Percentiles rank a stretch among this genome's conserved stretches.
Conservation (phyloP, 2,888 invertebrate species). For the Lamellibrachia columna region DNA sequence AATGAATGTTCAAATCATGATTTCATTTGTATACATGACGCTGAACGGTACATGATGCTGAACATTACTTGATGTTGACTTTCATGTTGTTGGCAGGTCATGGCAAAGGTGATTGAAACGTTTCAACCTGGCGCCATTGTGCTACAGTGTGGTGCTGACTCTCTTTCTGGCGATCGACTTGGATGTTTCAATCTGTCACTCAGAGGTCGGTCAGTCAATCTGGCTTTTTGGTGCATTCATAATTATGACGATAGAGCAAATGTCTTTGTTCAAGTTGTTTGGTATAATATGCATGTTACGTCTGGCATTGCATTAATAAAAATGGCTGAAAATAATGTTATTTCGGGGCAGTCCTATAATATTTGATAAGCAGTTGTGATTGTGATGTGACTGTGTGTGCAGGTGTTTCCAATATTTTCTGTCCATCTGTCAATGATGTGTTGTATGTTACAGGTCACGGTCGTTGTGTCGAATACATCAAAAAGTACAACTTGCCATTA, state of each 20-base stretch:
- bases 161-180: constrained; percentile 92
- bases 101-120: constrained; percentile 86
- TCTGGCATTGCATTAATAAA: no score
- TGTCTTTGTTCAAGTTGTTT: no score
- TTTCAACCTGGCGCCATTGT: constrained; percentile 98
- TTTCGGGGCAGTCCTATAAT: neutral
- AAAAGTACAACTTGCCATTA: constrained; percentile 94
- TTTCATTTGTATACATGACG: neutral
- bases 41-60: neutral
- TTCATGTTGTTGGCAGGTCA: constrained; percentile 41
- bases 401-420: neutral
- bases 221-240: neutral
- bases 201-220: constrained; percentile 71
- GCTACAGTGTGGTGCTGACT: constrained; percentile 98
- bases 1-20: neutral
- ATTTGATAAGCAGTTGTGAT: neutral
- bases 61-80: constrained; percentile 14
- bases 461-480: constrained; percentile 96
- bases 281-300: no score
- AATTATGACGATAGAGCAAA: neutral
- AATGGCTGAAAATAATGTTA: neutral
- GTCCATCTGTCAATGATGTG: neutral
- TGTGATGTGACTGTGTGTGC: neutral
- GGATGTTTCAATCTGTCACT: constrained; percentile 98
- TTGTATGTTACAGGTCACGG: constrained; percentile 78